phyloP scores from a whole-genome alignment of 2,888 invertebrate genomes.

The Amiota mariae region DNA sequence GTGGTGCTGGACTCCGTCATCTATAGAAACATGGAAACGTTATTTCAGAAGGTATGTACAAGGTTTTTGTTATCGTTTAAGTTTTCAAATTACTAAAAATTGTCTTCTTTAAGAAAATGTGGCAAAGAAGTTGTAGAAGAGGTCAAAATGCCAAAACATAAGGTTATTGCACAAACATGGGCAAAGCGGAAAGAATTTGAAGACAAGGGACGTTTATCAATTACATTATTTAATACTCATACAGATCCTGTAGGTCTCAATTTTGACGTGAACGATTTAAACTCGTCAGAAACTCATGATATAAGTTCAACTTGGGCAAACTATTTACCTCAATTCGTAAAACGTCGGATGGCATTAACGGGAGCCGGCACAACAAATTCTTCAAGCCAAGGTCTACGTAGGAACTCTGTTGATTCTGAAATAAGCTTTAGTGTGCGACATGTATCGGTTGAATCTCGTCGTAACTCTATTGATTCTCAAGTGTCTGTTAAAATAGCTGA shows the following conservation, averaged over 20 bases:
- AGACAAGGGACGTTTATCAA: slow-evolving; percentile 87
- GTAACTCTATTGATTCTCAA: slow-evolving; percentile 92
- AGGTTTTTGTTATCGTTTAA: slow-evolving; percentile 2
- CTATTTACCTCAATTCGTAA: slow-evolving; percentile 89
- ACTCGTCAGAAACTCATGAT: slow-evolving; percentile 86
- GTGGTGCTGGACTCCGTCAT: slow-evolving; percentile 94
- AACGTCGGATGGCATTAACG: slow-evolving; percentile 87
- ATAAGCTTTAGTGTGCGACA: slow-evolving; percentile 86
- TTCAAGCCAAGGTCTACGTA: slow-evolving; percentile 77
- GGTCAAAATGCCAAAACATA: slow-evolving; percentile 87
- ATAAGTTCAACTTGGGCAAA: slow-evolving; percentile 94
- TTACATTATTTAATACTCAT: slow-evolving; percentile 88
- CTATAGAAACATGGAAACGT: slow-evolving; percentile 88
- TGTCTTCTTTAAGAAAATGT: slow-evolving; percentile 77
- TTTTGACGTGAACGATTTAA: slow-evolving; percentile 78
- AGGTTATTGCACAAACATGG: slow-evolving; percentile 93
- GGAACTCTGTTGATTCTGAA: slow-evolving; percentile 80
- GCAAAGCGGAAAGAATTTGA: slow-evolving; percentile 89
- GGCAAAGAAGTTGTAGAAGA: slow-evolving; percentile 81
- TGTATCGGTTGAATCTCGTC: slow-evolving; percentile 88
- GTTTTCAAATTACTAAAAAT: background rate
- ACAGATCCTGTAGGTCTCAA: slow-evolving; percentile 92
- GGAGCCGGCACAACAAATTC: slow-evolving; percentile 74
- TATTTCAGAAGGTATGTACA: slow-evolving; percentile 83
- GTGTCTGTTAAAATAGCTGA: slow-evolving; percentile 87